These are phyloP conservation scores for Indicator maculatus DNA, from an alignment of 2,113 vertebrate species.

Conservation along the genomic window DNA sequence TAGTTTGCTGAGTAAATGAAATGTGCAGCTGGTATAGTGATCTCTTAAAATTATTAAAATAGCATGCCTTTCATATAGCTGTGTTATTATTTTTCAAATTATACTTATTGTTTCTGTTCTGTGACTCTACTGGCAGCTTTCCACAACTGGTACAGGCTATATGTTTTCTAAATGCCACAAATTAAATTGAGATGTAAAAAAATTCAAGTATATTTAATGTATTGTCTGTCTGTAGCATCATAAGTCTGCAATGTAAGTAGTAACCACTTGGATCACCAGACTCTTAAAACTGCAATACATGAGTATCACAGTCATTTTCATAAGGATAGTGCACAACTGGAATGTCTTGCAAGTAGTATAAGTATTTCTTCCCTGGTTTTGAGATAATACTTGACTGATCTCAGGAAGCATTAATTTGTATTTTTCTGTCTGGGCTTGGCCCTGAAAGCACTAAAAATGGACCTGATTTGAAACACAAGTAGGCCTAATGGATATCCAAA, in stretches of 20 bases:
- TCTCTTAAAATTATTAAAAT: background rate
- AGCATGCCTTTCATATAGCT: background rate
- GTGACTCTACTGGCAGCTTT: background rate
- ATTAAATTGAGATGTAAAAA: background rate
- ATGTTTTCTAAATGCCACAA: background rate
- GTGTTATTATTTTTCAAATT: background rate
- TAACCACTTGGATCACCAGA: background rate
- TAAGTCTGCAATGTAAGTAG: background rate
- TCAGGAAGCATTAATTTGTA: background rate
- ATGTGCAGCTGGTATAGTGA: fast-evolving
- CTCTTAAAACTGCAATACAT: background rate
- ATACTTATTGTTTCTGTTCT: background rate
- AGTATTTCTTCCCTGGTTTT: background rate
- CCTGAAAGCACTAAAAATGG: background rate
- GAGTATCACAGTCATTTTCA: background rate
- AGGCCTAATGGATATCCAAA: background rate
- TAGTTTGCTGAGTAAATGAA: background rate
- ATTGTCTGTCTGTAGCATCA: fast-evolving
- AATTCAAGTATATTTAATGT: background rate
- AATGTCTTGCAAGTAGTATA: background rate
- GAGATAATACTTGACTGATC: background rate
- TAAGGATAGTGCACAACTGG: background rate
- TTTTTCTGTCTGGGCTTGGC: background rate
- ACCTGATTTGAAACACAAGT: background rate
- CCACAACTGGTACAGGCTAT: fast-evolving